Evolutionary conservation across 2,113 vertebrate genomes (phyloP), one percentile per base, ranked within the genome.

Genomic region (Cheilinus undulatus): DNA sequence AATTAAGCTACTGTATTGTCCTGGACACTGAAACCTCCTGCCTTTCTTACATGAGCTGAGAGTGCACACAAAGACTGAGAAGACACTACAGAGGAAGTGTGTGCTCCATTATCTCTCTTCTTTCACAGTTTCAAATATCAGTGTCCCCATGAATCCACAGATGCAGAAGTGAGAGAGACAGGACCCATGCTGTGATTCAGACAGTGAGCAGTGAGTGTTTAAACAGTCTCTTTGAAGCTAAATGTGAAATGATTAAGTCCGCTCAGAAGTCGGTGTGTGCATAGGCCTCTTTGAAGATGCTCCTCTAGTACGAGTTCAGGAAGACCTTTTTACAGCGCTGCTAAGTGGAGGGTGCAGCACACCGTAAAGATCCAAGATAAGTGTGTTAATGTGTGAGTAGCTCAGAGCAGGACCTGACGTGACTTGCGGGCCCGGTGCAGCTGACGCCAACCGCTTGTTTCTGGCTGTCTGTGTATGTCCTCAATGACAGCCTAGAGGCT

Each of bases 291-390:
- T 92, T 91, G 91, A 91, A 92, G 90, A 88, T 65, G 80, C 51
- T 28, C 23, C 83, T 84, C 78, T 70, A 45, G 64, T 71, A 86
- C 49, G 69, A 83, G 76, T 71, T 65, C 75, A 80, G 84, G 89
- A 90, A 89, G 86, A 87, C 88, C 86, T 91, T 92, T 90, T 92
- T 90, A 90, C 85, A 87, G 79, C 83, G 59, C 78, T 14, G 36
- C 82, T 89, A 92, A 91, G 91, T 91, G 91, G 62, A 87, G 91
- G 91, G 91, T 91, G 86, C 89, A 91, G 88, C 77, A 82, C 50
- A 24, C 82, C 88, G 84, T 91, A 91, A 92, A 92, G 90, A 91
- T 90, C 77, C 74, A 61, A 89, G 90, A 90, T 91, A 90, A 89
- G 80, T 89, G 86, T 85, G 73, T 68, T 30, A 61, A 68, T 68